phyloP scores from a whole-genome alignment of 2,113 vertebrate genomes.

The Morone saxatilis region DNA sequence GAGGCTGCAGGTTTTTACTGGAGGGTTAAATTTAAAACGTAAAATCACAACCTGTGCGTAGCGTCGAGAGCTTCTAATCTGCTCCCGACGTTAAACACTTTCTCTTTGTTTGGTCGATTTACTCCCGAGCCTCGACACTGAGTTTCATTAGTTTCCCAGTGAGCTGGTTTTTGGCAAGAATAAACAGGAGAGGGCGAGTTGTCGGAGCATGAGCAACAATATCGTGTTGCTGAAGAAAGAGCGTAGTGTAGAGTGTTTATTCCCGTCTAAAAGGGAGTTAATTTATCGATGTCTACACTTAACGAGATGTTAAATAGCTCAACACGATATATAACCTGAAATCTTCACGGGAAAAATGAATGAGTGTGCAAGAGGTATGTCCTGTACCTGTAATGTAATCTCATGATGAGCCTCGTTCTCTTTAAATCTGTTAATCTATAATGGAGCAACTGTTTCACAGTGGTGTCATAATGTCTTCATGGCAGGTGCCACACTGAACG shows the following conservation, averaged over 20 bases:
- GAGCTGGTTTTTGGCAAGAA: constrained; percentile 19
- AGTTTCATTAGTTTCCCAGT: constrained; percentile 19
- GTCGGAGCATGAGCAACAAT: constrained; percentile 5
- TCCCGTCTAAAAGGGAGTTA: not conserved
- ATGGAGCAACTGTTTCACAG: not conserved
- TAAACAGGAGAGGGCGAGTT: constrained; percentile 7
- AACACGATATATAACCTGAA: not conserved
- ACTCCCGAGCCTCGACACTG: constrained; percentile 9
- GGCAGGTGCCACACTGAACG: not conserved
- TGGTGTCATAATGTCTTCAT: not conserved
- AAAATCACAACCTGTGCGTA: not conserved
- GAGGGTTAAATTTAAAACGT: not conserved
- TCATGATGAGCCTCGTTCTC: not conserved
- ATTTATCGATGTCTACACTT: not conserved
- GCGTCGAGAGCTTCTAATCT: constrained; percentile 2
- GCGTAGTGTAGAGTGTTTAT: not conserved
- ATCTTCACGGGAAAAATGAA: not conserved
- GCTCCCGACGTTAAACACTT: not conserved
- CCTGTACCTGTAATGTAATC: not conserved
- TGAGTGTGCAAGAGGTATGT: too few relatives aligned
- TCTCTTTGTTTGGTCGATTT: not conserved
- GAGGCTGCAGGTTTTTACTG: not conserved
- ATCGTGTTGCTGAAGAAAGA: not conserved
- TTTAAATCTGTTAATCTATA: constrained; percentile 11
- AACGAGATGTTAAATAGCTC: not conserved